phyloP scores from a whole-genome alignment of 53 echinoderm and acorn worm genomes.

The Antedon mediterranea region DNA sequence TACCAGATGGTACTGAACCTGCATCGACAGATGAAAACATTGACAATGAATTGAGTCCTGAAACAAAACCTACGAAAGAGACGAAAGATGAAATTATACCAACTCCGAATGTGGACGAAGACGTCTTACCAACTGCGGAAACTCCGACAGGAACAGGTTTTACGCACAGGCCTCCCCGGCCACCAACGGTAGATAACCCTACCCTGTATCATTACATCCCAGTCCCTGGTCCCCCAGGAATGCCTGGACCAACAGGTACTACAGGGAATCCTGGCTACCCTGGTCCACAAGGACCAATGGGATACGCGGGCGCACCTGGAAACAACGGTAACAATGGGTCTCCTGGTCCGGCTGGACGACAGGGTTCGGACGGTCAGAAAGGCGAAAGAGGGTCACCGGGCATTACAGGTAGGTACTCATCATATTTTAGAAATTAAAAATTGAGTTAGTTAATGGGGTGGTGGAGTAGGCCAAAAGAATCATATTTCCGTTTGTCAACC shows the following conservation, averaged over 20 bases:
- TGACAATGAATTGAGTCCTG: not conserved
- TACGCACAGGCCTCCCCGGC: not conserved
- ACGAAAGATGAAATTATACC: not conserved
- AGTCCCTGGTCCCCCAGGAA: not conserved
- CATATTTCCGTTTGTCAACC: too few species aligned
- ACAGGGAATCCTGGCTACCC: constrained; percentile 32
- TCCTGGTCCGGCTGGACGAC: constrained; percentile 24
- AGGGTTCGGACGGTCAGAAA: constrained; percentile 24
- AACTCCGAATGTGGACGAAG: not conserved
- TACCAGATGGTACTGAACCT: not conserved
- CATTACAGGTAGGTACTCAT: constrained; percentile 27
- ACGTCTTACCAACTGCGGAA: not conserved
- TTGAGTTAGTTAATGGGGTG: too few species aligned
- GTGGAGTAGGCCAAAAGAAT: too few species aligned
- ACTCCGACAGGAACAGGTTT: not conserved
- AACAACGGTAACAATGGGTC: constrained; percentile 59
- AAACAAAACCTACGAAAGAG: not conserved
- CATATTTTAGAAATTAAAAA: too few species aligned
- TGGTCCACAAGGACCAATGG: constrained; percentile 41
- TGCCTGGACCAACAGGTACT: constrained; percentile 25
- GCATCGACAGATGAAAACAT: not conserved
- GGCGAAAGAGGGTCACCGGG: constrained; percentile 34
- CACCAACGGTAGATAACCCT: not conserved
- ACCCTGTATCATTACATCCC: not conserved
- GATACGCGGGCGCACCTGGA: constrained; percentile 61